These are phyloP conservation scores for Zootoca vivipara DNA, from an alignment of 2,113 vertebrate species.

Conservation along the genomic window DNA sequence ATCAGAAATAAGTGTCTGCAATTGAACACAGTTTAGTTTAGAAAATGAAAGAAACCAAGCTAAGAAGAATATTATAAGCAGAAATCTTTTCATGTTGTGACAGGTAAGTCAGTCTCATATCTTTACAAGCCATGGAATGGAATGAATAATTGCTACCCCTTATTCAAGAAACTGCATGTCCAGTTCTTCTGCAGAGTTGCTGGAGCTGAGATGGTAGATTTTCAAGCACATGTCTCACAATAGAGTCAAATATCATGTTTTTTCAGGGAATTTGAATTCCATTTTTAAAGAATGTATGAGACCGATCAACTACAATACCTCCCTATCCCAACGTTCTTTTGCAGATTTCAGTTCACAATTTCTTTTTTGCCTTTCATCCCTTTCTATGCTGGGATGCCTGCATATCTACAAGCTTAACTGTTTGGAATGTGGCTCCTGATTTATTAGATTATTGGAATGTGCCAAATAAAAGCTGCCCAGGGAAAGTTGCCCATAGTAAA, in stretches of 20 bases:
- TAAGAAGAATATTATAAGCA: not conserved
- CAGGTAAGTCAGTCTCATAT: slow-evolving; percentile 21
- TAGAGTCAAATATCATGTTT: slow-evolving; percentile 28
- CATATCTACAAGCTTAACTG: not conserved
- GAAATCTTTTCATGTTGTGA: slow-evolving; percentile 40
- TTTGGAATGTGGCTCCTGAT: not conserved
- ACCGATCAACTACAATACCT: not conserved
- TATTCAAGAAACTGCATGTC: slow-evolving; percentile 11
- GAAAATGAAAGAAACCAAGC: not conserved
- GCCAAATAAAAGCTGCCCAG: not conserved
- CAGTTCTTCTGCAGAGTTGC: slow-evolving; percentile 25
- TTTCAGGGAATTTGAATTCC: slow-evolving; percentile 48
- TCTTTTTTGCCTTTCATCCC: slow-evolving; percentile 25
- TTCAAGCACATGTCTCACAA: slow-evolving; percentile 1
- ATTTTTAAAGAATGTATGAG: slow-evolving; percentile 44
- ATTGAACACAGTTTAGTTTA: not conserved
- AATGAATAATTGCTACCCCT: slow-evolving; percentile 44
- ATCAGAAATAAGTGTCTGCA: not conserved
- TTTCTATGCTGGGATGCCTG: not conserved
- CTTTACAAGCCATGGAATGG: slow-evolving; percentile 25
- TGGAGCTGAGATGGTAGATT: slow-evolving; percentile 38
- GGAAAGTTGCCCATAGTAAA: not conserved
- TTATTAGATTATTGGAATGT: not conserved
- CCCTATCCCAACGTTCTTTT: not conserved
- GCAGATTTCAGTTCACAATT: not conserved